Evolutionary conservation across 2,113 vertebrate species (phyloP).

Genomic region (Ginglymostoma cirratum): DNA sequence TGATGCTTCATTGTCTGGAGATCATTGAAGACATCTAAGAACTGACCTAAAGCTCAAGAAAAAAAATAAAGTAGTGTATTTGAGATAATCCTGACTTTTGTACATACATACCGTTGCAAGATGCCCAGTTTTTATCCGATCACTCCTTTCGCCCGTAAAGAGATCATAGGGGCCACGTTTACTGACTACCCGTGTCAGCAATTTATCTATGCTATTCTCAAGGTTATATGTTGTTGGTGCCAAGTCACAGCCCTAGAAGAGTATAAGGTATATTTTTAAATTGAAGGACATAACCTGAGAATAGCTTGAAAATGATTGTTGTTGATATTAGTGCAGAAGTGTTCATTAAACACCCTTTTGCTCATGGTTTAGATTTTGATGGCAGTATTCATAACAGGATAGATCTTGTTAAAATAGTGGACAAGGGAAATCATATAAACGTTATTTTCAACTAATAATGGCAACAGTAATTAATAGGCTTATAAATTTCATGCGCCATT

Average conservation of each 20-base stretch:
- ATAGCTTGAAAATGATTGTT: neutral
- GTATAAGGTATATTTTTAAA: neutral
- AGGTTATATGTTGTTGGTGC: slow-evolving; percentile 56
- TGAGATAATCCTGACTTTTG: neutral
- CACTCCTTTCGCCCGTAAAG: slow-evolving; percentile 46
- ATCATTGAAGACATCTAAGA: no score
- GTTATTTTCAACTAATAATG: neutral
- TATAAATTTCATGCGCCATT: neutral
- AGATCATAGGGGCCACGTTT: slow-evolving; percentile 46
- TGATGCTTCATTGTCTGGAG: neutral
- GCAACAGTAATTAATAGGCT: neutral
- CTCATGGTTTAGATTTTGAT: neutral
- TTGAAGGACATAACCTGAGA: neutral
- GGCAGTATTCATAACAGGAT: neutral
- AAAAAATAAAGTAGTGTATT: neutral
- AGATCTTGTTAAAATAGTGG: neutral
- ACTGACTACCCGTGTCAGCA: slow-evolving; percentile 41
- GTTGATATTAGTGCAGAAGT: neutral
- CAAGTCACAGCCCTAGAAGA: slow-evolving; percentile 52
- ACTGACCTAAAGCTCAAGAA: neutral
- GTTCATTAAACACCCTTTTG: no score
- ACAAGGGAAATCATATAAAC: neutral
- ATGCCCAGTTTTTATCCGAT: slow-evolving; percentile 46
- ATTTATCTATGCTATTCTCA: slow-evolving; percentile 44
- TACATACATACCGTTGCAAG: slow-evolving; percentile 48